phyloP scores from a whole-genome alignment of 2,113 vertebrate species.

The Corythornis madagascariensis region DNA sequence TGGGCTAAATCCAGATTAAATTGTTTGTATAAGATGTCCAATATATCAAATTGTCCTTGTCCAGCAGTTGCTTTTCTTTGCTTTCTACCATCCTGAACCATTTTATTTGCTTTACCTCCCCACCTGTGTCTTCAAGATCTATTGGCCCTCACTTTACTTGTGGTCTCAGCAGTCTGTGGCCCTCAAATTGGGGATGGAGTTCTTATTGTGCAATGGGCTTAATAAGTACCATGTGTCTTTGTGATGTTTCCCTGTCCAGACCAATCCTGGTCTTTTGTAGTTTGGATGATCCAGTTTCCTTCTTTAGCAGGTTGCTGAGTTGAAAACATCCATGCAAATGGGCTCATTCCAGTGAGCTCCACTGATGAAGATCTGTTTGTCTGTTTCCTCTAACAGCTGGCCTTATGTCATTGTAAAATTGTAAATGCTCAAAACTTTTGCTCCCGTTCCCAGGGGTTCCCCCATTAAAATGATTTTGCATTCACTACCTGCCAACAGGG shows the following conservation, averaged over 20 bases:
- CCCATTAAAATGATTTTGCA: slow-evolving; percentile 82
- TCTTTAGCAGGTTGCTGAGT: slow-evolving; percentile 50
- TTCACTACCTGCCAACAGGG: slow-evolving; percentile 81
- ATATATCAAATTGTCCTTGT: neutral
- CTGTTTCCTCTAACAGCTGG: slow-evolving; percentile 68
- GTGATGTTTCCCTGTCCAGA: neutral
- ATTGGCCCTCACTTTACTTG: neutral
- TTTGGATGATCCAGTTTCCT: slow-evolving; percentile 10
- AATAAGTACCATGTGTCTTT: neutral
- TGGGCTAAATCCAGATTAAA: neutral
- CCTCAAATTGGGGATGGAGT: neutral
- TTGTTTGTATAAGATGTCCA: neutral
- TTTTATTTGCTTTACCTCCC: neutral
- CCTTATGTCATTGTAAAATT: slow-evolving; percentile 56
- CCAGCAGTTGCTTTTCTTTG: neutral
- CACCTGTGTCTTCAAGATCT: neutral
- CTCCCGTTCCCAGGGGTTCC: slow-evolving; percentile 74
- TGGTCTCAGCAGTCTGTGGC: neutral
- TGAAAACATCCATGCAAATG: slow-evolving; percentile 39
- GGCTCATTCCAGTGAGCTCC: slow-evolving; percentile 12
- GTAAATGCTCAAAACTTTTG: slow-evolving; percentile 75
- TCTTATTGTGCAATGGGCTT: neutral
- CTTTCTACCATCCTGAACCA: neutral
- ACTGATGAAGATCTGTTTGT: neutral
- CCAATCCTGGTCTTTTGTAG: neutral